Conservation (phyloP, 2,797 vertebrate species). For the Scolopax rusticola region DNA sequence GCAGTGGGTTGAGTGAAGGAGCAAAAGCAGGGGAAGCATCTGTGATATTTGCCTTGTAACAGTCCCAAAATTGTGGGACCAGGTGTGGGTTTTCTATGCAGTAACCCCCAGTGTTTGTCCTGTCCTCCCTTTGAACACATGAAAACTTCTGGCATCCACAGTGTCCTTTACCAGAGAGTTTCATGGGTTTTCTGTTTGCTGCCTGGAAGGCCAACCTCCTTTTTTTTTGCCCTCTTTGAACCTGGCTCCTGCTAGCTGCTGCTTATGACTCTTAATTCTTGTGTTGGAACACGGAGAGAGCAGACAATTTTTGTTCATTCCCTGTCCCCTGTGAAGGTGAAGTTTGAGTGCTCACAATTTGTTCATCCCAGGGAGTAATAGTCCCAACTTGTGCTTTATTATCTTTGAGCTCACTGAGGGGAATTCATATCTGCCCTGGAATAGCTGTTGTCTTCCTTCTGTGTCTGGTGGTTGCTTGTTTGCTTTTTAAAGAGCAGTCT, state of each 20-base stretch:
- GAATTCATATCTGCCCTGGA: neutral
- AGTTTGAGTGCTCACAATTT: neutral
- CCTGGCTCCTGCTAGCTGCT: neutral
- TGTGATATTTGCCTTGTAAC: neutral
- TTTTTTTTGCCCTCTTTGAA: neutral
- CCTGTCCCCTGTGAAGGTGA: neutral
- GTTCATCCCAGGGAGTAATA: neutral
- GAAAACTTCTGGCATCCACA: neutral
- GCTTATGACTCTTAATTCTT: neutral
- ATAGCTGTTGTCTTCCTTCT: neutral
- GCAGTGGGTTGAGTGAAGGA: neutral
- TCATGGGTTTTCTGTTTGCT: neutral
- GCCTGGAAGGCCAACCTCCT: neutral
- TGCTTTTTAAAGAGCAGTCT: neutral
- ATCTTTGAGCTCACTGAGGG: neutral
- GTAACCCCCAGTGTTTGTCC: neutral
- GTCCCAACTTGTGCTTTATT: neutral
- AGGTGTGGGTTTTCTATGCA: neutral
- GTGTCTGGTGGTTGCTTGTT: neutral
- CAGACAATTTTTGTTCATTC: neutral
- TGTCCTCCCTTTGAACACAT: neutral
- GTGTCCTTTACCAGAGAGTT: neutral
- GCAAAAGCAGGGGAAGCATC: neutral
- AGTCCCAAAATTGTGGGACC: neutral
- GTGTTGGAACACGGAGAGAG: neutral